Evolutionary conservation across 2,888 invertebrate genomes (phyloP).

Genomic region (Drosophila demipolita): DNA sequence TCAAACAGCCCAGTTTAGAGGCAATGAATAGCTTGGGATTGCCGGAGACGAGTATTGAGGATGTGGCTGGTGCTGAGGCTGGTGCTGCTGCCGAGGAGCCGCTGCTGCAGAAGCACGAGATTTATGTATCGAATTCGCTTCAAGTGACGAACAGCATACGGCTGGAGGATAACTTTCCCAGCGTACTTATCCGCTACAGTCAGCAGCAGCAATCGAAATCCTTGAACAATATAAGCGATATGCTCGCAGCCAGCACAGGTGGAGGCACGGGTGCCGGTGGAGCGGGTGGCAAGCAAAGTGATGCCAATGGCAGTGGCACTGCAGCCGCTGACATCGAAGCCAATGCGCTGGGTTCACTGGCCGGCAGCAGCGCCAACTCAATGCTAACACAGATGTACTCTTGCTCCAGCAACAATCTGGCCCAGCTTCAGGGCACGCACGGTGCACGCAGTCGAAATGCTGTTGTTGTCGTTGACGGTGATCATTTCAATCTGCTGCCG

Average conservation of each 20-base stretch:
- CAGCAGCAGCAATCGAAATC: conserved; percentile 80
- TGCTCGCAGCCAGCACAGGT: conserved; percentile 31
- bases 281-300: neutral
- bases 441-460: conserved; percentile 8
- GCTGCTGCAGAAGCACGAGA: conserved; percentile 79
- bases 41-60: conserved; percentile 45
- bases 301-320: neutral
- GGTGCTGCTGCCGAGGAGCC: conserved; percentile 55
- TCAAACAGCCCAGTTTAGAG: conserved; percentile 70
- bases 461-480: conserved; percentile 1
- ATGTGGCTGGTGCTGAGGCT: neutral
- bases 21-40: conserved; percentile 84
- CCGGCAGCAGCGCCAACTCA: conserved; percentile 55
- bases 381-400: conserved; percentile 53
- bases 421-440: conserved; percentile 46
- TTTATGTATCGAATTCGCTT: conserved; percentile 83
- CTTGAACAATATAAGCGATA: conserved; percentile 75
- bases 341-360: conserved; percentile 31
- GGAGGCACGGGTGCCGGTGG: neutral
- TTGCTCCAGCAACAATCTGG: conserved; percentile 60
- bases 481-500: conserved; percentile 38
- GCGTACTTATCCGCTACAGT: conserved; percentile 70
- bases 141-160: conserved; percentile 83
- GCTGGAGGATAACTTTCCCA: conserved; percentile 74
- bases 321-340: conserved; percentile 5